phyloP scores from a whole-genome alignment of 2,797 vertebrate species.

The Neosilurus hyrtlii region DNA sequence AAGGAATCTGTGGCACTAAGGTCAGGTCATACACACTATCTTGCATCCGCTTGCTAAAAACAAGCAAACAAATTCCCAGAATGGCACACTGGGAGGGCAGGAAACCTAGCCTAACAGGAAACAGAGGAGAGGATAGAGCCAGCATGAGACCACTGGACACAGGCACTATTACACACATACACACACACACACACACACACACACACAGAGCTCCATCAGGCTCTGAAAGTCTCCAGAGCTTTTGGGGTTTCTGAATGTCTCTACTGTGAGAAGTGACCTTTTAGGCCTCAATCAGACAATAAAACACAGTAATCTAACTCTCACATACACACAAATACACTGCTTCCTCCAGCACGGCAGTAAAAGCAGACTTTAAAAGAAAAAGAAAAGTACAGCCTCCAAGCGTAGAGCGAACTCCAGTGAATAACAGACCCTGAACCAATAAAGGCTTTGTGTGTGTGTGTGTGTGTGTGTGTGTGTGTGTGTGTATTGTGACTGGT shows the following conservation, averaged over 20 bases:
- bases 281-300: constrained; percentile 34
- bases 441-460: constrained; percentile 19
- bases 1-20: constrained; percentile 2
- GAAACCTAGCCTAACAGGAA: constrained; percentile 49
- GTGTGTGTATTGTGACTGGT: constrained; percentile 7
- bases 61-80: constrained; percentile 32
- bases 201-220: constrained; percentile 14
- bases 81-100: constrained; percentile 34
- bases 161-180: constrained; percentile 8
- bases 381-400: constrained; percentile 14
- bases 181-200: constrained; percentile 21
- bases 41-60: constrained; percentile 32
- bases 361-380: constrained; percentile 25
- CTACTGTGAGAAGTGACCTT: constrained; percentile 41
- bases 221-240: constrained; percentile 37
- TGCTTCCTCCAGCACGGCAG: constrained; percentile 27
- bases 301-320: constrained; percentile 39
- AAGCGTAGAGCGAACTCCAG: constrained; percentile 18
- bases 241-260: constrained; percentile 43
- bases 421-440: constrained; percentile 20
- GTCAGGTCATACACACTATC: constrained; percentile 24
- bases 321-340: constrained; percentile 30
- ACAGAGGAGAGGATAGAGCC: constrained; percentile 35
- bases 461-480: not conserved
- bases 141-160: constrained; percentile 19